A percentile compares a stretch with the other conserved stretches of the same genome.
These are phyloP conservation scores for Clavelina lepadiformis DNA, from an alignment of 23 tunicate genomes.

Conservation along the genomic window DNA sequence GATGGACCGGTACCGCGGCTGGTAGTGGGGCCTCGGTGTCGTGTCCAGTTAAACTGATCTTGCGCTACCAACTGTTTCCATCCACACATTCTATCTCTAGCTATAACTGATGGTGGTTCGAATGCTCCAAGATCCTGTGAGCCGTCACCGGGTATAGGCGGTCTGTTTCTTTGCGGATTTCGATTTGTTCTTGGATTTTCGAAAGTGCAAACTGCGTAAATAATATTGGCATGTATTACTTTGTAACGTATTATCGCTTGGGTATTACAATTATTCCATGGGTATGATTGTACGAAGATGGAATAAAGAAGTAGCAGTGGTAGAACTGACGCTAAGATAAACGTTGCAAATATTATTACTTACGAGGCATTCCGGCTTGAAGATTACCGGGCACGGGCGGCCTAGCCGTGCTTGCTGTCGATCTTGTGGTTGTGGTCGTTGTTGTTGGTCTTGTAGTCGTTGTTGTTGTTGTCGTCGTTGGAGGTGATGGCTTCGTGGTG, in stretches of 20 bases:
- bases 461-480: conserved; percentile 15
- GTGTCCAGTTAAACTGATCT: conserved; percentile 76
- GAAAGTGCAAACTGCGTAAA: conserved; percentile 78
- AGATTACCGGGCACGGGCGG: not conserved
- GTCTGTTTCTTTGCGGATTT: not conserved
- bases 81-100: conserved; percentile 52
- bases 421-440: conserved; percentile 9
- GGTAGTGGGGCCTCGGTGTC: conserved; percentile 37
- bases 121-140: conserved; percentile 35
- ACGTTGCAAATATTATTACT: conserved; percentile 6
- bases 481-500: not conserved
- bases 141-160: conserved; percentile 9
- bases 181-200: conserved; percentile 11
- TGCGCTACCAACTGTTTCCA: conserved; percentile 38
- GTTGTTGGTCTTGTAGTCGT: conserved; percentile 15
- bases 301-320: too few relatives aligned
- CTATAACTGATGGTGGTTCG: not conserved
- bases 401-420: not conserved
- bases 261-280: too few relatives aligned
- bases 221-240: too few relatives aligned
- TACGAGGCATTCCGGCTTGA: conserved; percentile 59
- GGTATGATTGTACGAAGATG: too few relatives aligned
- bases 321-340: not conserved
- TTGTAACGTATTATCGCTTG: too few relatives aligned
- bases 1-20: conserved; percentile 73